phyloP scores from a whole-genome alignment of 2,113 vertebrate species.

The Gobius niger region DNA sequence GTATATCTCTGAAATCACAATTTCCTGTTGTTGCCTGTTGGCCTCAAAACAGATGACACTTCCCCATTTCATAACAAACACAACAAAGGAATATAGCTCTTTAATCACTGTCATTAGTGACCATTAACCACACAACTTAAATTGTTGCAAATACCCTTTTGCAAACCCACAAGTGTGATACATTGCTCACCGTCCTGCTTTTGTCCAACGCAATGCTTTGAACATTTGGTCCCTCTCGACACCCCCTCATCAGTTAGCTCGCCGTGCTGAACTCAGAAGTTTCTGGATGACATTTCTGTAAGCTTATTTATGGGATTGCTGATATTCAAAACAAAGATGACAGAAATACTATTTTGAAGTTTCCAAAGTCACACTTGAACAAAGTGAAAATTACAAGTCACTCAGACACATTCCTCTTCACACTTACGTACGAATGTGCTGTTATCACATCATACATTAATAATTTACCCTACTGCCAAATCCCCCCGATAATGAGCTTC shows the following conservation, averaged over 20 bases:
- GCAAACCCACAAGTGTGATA: not conserved
- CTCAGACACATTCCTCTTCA: not conserved
- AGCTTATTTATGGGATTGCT: not conserved
- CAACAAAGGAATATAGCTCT: too few species aligned
- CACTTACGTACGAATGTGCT: not conserved
- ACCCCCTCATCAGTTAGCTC: not conserved
- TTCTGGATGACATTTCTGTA: not conserved
- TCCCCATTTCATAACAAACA: not conserved
- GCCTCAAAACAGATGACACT: too few species aligned
- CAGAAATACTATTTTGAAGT: not conserved
- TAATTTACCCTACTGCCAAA: too few species aligned
- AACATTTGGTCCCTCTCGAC: not conserved
- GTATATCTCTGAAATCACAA: constrained; percentile 1
- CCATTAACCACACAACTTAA: not conserved
- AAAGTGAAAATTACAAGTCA: not conserved
- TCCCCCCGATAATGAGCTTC: constrained; percentile 10
- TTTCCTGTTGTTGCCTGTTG: not conserved
- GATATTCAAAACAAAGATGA: not conserved
- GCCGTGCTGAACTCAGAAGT: not conserved
- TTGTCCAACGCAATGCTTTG: not conserved
- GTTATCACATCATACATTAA: constrained; percentile 10
- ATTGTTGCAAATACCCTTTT: not conserved
- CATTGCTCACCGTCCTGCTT: not conserved
- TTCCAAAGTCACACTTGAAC: not conserved
- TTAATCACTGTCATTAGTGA: not conserved